Evolutionary conservation across 2,888 invertebrate species (phyloP), one percentile per base, ranked within the genome.

Genomic region (Melinaea menophilus): DNA sequence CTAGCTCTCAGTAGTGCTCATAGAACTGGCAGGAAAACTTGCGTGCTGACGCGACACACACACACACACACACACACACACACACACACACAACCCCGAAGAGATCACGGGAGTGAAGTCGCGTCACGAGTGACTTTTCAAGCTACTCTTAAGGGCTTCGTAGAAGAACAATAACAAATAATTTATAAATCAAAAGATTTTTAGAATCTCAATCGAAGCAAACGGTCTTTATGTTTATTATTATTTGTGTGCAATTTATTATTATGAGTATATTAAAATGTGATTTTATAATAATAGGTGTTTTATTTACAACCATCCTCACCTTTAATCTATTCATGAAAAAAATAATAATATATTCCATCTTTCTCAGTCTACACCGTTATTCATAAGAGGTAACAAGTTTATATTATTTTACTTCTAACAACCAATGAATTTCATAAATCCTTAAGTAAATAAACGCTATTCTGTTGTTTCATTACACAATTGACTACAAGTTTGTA

Each of bases 231-330:
- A 65, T 68, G 60, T 64, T 66, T 69, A 64, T 56, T 66, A 66
- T 70, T 62, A 75, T 75, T 78, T 76, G 75, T 79, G 78, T 81
- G 77, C 9, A 77, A 70, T 76, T 79, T 75, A 78, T 79, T 75
- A 78, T 72, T 75, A 79, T 79, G 72, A 71, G 59, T 77, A 76
- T 77, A 82, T 75, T 81, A 82, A 82, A 83, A 76, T 69, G 74
- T 79, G 79, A 74, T 80, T 84, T 83, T 67, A 41, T 70, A 70
- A 69, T 61, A 45, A 51, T 45, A 62, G 7, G 34, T 63, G 71
- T 75, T 74, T 73, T 66, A 68, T 73, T 73, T 62, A 3, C 31
- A 51, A 31, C 34, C 56, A 11, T 55, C 3, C 4, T 22, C 41
- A 13, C 34, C 59, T 33, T 55, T 34, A 7, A 56, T 41, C 58